phyloP scores from a whole-genome alignment of 2,888 invertebrate species.

The Tiphia femorata region DNA sequence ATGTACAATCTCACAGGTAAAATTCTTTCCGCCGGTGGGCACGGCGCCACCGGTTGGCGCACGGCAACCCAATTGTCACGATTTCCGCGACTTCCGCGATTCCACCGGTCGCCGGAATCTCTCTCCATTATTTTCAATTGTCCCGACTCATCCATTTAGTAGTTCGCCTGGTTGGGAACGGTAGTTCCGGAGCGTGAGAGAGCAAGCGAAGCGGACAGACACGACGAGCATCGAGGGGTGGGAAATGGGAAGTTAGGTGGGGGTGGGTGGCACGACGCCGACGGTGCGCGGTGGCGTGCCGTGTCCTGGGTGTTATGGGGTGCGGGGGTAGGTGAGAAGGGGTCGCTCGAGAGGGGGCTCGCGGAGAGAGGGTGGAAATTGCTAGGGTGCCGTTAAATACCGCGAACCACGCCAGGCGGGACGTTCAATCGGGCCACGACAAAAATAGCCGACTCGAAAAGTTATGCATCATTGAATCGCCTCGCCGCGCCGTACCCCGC shows the following conservation, averaged over 20 bases:
- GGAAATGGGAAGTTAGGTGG: neutral
- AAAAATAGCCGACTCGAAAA: constrained; percentile 40
- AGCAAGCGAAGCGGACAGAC: neutral
- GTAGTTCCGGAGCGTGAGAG: neutral
- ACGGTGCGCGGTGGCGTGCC: neutral
- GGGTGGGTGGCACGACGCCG: too few species aligned
- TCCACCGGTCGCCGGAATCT: constrained; percentile 12
- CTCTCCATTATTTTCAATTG: constrained; percentile 12
- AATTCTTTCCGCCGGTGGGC: too few species aligned
- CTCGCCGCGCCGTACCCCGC: constrained; percentile 6
- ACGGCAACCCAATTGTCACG: neutral
- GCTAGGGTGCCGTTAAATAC: constrained; percentile 12
- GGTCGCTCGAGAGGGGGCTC: too few species aligned
- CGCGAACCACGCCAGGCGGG: neutral
- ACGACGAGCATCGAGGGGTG: neutral
- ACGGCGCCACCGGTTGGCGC: too few species aligned
- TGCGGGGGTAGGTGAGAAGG: neutral
- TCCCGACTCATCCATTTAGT: constrained; percentile 7
- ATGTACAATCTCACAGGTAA: too few species aligned
- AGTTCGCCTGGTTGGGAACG: neutral
- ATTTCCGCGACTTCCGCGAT: neutral
- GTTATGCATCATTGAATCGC: constrained; percentile 35
- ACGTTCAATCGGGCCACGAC: constrained; percentile 31
- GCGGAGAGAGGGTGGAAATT: neutral
- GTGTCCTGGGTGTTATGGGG: neutral